Evolutionary conservation across 2,113 vertebrate genomes (phyloP), one percentile per base, ranked within the genome.

Genomic region (Uria lomvia): DNA sequence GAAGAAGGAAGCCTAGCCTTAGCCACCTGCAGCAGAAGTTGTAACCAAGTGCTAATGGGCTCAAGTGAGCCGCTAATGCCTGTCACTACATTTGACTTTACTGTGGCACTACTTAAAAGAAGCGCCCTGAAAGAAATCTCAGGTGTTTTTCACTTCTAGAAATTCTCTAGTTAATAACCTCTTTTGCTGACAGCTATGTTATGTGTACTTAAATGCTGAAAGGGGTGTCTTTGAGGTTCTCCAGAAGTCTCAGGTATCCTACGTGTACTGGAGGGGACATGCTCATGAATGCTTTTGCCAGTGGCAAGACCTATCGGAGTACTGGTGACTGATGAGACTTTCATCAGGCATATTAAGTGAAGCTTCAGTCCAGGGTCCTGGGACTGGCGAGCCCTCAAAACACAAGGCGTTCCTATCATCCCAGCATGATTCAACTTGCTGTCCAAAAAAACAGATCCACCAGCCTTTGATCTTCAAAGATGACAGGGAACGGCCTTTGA

Each of bases 381-480:
- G 49, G 77, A 92, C 85, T 85, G 84, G 73, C 2, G 3, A 94
- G 73, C 66, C 74, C 93, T 93, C 87, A 95, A 91, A 96, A 96
- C 80, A 91, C 71, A 95, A 96, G 93, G 96, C 94, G 71, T 95
- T 97, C 94, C 96, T 97, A 96, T 97, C 96, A 91, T 79, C 92
- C 53, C 93, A 92, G 87, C 96, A 96, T 96, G 96, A 97, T 92
- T 96, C 94, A 93, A 97, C 96, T 96, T 94, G 96, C 96, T 86
- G 87, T 92, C 96, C 96, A 95, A 94, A 94, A 66, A 94, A 88
- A 62, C 87, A 97, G 96, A 94, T 94, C 73, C 93, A 96, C 77
- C 93, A 96, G 96, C 87, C 96, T 97, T 97, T 97, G 96, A 97
- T 97, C 94, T 97, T 96, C 96, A 96, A 95, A 97, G 96, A 94